phyloP scores from a whole-genome alignment of 2,888 invertebrate species.

The Oxytorus armatus region DNA sequence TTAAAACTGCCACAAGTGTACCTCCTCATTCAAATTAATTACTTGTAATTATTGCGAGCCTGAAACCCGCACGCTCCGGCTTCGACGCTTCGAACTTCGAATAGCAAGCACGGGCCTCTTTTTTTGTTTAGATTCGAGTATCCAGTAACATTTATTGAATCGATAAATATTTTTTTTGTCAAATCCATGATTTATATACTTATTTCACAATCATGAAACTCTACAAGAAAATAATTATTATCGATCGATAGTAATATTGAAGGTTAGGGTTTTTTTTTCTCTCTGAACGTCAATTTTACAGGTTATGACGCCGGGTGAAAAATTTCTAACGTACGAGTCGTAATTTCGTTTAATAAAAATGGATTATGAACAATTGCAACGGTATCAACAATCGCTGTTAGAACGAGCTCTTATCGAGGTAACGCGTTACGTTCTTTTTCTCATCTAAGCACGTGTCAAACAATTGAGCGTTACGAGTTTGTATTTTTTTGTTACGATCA shows the following conservation, averaged over 20 bases:
- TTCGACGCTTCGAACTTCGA: no score
- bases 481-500: neutral
- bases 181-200: no score
- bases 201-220: no score
- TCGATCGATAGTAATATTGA: neutral
- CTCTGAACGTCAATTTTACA: conserved; percentile 2
- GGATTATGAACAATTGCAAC: conserved; percentile 67
- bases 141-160: no score
- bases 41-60: no score
- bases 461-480: neutral
- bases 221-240: neutral
- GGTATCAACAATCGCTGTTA: conserved; percentile 71
- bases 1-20: no score
- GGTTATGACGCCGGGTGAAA: conserved; percentile 59
- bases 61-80: no score
- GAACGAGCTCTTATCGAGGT: conserved; percentile 73
- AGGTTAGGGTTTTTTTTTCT: neutral
- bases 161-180: no score
- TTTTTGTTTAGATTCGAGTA: no score
- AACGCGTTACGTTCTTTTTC: no score
- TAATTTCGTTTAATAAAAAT: conserved; percentile 42
- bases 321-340: neutral
- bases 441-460: neutral
- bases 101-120: no score
- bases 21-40: no score